Conservation (phyloP, 2,797 vertebrate species). For the Setipinna tenuifilis region DNA sequence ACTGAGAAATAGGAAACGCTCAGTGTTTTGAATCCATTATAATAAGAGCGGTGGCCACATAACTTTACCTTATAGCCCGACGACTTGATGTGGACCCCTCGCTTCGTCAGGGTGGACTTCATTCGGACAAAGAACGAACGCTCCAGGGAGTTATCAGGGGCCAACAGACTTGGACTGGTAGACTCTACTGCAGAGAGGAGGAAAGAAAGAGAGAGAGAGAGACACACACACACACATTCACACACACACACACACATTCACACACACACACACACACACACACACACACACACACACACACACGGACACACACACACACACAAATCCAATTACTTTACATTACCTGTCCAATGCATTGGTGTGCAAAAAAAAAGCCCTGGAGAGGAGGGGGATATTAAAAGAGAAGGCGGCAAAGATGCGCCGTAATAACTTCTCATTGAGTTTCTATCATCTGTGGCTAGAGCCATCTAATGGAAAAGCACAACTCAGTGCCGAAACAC, state of each 20-base stretch:
- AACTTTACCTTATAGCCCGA: slow-evolving; percentile 93
- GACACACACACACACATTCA: slow-evolving; percentile 29
- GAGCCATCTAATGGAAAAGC: slow-evolving; percentile 53
- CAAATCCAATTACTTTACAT: slow-evolving; percentile 56
- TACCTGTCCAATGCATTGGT: slow-evolving; percentile 47
- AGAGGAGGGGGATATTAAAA: slow-evolving; percentile 47
- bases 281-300: slow-evolving; percentile 30
- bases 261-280: slow-evolving; percentile 8
- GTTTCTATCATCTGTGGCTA: slow-evolving; percentile 57
- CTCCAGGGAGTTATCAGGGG: slow-evolving; percentile 90
- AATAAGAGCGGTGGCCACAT: neutral
- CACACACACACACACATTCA: neutral
- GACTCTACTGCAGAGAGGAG: slow-evolving; percentile 85
- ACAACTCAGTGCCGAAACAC: slow-evolving; percentile 50
- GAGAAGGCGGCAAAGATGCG: slow-evolving; percentile 34
- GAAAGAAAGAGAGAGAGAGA: slow-evolving; percentile 57
- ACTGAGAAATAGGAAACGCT: neutral
- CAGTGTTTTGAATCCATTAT: neutral
- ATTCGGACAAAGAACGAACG: slow-evolving; percentile 98
- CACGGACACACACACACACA: slow-evolving; percentile 37
- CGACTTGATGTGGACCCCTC: slow-evolving; percentile 98
- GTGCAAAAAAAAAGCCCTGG: slow-evolving; percentile 49
- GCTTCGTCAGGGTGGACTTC: slow-evolving; percentile 98
- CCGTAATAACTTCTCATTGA: slow-evolving; percentile 57
- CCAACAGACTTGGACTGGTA: slow-evolving; percentile 90